Base-by-base conservation (phyloP, 2,888 invertebrate genomes). In the Lasioglossum vierecki region DNA sequence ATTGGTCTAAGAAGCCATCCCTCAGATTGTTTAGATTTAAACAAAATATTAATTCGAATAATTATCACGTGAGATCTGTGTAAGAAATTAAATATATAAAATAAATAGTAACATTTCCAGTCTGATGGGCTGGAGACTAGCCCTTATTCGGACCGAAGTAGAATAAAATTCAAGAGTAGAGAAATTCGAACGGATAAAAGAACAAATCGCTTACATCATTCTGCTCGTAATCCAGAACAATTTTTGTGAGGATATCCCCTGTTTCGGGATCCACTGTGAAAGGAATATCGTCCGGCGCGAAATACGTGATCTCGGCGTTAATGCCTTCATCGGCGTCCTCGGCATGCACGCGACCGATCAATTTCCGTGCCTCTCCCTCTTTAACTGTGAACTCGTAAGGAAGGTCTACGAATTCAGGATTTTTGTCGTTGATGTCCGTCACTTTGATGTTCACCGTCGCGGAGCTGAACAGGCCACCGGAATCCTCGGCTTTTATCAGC, bases 351-450 rank as follows among this genome's bases (percentile, higher is more conserved):
- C 97, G 96, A 3, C 98, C 98, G 1, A 98, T 95, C 53, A 95
- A 88, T 83, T 95, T 95, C 8, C 95, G 93, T 0, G 95, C 94
- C 82, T 95, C 95, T 93, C 97, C 98, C 96, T 98, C 98, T 93
- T 97, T 97, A 0, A 98, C 97, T n/a, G 96, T 95, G 94, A 98
- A 98, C 66, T 96, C 95, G 92, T 98, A 98, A 0, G 98, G 98
- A 87, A 97, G 96, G 35, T 96, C 96, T n/a, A 97, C 96, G 92
- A 98, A 99, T 93, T 97, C 98, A 0, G 98, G 98, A 94, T 98
- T 98, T 92, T 98, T 98, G 93, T 99, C 98, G 93, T 98, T 98
- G 86, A 98, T 98, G 92, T 99, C 99, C 0, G 98, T 98, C 2
- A 99, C 98, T 93, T 97, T 97, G 80, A 99, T 97, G 92, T 98